Evolutionary conservation across 92 coral and sea anemone species (phyloP).

Genomic region (Pocillopora meandrina): DNA sequence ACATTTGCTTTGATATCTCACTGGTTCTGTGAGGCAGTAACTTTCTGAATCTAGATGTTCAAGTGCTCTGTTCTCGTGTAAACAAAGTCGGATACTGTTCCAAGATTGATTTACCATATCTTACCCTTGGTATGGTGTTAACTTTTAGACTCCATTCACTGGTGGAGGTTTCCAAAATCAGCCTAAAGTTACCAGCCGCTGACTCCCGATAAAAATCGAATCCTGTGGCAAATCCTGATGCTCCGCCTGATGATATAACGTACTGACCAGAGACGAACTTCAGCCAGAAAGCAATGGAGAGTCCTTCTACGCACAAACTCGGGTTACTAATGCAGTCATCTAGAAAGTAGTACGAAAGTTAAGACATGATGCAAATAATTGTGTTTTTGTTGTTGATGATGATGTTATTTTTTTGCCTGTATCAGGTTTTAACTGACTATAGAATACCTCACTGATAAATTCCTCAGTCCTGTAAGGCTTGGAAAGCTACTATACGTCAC

Average conservation of each 20-base stretch:
- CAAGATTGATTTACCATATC: background rate
- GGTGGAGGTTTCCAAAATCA: slow-evolving; percentile 66
- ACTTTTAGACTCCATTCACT: slow-evolving; percentile 68
- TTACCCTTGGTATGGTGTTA: slow-evolving; percentile 65
- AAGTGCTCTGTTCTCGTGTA: background rate
- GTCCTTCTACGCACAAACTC: slow-evolving; percentile 59
- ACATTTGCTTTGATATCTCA: too few relatives aligned
- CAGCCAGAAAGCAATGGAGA: slow-evolving; percentile 80
- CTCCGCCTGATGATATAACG: slow-evolving; percentile 86
- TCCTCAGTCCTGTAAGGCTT: too few relatives aligned
- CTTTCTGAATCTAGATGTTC: background rate
- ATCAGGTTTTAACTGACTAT: too few relatives aligned
- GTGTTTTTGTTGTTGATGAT: too few relatives aligned
- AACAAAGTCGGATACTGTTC: background rate
- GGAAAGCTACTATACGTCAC: too few relatives aligned
- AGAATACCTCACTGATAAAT: too few relatives aligned
- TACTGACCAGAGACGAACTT: slow-evolving; percentile 72
- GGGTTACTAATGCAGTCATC: slow-evolving; percentile 78
- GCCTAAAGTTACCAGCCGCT: slow-evolving; percentile 49
- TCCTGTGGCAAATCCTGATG: slow-evolving; percentile 78
- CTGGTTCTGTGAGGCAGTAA: too few relatives aligned
- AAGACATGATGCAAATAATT: too few relatives aligned
- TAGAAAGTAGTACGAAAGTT: slow-evolving; percentile 1
- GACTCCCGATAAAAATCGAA: slow-evolving; percentile 68
- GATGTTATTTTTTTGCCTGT: too few relatives aligned